Evolutionary conservation across 2,113 vertebrate species (phyloP).

Genomic region (Malurus elegans): DNA sequence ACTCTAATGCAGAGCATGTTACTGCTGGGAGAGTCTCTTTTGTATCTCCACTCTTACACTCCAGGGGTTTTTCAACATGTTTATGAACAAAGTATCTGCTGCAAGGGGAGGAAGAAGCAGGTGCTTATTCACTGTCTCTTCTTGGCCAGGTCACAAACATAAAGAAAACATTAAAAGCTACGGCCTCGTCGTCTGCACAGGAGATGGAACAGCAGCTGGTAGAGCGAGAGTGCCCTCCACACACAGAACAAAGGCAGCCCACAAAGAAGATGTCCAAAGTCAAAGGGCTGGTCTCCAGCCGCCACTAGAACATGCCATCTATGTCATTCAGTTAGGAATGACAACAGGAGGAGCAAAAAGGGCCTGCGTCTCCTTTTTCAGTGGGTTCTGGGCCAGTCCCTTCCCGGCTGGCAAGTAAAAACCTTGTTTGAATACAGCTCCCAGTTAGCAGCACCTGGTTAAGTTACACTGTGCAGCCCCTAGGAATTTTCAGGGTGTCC

Average conservation of each 20-base stretch:
- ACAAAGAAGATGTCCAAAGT: conserved; percentile 86
- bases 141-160: conserved; percentile 78
- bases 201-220: conserved; percentile 79
- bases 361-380: conserved; percentile 56
- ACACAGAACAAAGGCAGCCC: conserved; percentile 79
- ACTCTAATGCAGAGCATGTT: not conserved
- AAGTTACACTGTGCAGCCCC: conserved; percentile 39
- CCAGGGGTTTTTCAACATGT: not conserved
- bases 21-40: not conserved
- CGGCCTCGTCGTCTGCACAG: conserved; percentile 74
- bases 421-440: conserved; percentile 10
- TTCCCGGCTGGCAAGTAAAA: conserved; percentile 21
- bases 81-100: conserved; percentile 14
- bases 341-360: conserved; percentile 50
- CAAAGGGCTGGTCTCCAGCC: conserved; percentile 85
- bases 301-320: conserved; percentile 75
- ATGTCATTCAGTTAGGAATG: conserved; percentile 63
- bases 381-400: conserved; percentile 72
- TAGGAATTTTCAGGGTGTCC: not conserved
- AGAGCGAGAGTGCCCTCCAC: conserved; percentile 76
- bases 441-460: conserved; percentile 44
- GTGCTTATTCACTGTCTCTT: conserved; percentile 38
- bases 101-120: conserved; percentile 70
- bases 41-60: not conserved
- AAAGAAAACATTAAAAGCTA: conserved; percentile 81